Evolutionary conservation across 2,113 vertebrate genomes (phyloP).

Genomic region (Agelaius phoeniceus): DNA sequence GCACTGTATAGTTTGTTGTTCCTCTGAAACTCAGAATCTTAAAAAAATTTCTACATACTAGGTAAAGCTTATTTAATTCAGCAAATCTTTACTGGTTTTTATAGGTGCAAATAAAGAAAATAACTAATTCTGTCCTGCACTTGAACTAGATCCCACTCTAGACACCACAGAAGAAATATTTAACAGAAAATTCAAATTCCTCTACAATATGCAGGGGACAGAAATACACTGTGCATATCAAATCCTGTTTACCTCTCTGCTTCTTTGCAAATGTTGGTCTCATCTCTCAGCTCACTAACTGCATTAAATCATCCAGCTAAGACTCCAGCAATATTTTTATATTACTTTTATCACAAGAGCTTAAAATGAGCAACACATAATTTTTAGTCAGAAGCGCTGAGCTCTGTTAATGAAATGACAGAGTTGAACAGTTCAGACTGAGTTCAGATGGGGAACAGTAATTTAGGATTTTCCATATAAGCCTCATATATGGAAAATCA

Average conservation of each 20-base stretch:
- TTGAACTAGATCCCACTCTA: background rate
- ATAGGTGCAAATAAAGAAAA: background rate
- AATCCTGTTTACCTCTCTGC: background rate
- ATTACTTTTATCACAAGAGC: constrained; percentile 14
- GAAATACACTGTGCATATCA: background rate
- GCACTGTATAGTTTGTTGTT: background rate
- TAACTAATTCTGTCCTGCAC: background rate
- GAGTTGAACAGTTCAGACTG: constrained; percentile 17
- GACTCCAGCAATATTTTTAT: constrained; percentile 21
- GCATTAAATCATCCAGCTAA: constrained; percentile 25
- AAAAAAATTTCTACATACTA: background rate
- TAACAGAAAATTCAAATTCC: background rate
- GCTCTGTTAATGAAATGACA: constrained; percentile 23
- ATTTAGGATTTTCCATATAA: constrained; percentile 1
- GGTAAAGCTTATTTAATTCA: background rate
- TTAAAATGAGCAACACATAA: constrained; percentile 8
- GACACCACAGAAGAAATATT: background rate
- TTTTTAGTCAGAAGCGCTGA: constrained; percentile 19
- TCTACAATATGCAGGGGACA: background rate
- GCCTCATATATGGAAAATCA: background rate
- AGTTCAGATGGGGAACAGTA: constrained; percentile 15
- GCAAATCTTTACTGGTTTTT: background rate
- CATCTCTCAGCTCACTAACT: background rate
- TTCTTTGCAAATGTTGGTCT: background rate
- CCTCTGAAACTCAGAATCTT: background rate